A percentile compares a stretch with the other conserved stretches of the same genome.
Evolutionary conservation across 1,140 invertebrate genomes (phyloP).

Genomic region (Drosophila sucinea): DNA sequence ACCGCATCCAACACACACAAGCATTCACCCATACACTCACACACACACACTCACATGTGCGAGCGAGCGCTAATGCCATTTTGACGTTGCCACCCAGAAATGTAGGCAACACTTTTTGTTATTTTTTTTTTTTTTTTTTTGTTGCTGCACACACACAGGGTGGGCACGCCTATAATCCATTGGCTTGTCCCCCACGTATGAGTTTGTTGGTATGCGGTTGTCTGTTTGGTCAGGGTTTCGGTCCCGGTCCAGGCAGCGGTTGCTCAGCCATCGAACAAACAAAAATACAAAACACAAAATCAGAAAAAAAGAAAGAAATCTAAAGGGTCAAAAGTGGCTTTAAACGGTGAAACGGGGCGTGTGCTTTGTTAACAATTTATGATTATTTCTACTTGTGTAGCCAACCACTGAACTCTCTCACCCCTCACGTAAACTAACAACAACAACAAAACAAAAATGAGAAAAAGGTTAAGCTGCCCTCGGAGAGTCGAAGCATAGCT

Average conservation of each 20-base stretch:
- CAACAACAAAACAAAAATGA: neutral
- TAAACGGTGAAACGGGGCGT: conserved; percentile 18
- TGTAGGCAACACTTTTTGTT: conserved; percentile 23
- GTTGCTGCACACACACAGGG: neutral
- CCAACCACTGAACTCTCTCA: conserved; percentile 18
- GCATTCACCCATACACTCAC: neutral
- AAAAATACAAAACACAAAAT: conserved; percentile 10
- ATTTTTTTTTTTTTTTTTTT: conserved; percentile 18
- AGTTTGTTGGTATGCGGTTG: conserved; percentile 24
- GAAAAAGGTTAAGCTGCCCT: conserved; percentile 15
- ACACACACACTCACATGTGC: neutral
- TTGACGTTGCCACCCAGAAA: conserved; percentile 20
- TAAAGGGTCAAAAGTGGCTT: conserved; percentile 26
- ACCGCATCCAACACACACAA: conserved; percentile 15
- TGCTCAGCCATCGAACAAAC: conserved; percentile 11
- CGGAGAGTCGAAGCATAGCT: neutral
- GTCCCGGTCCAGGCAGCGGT: conserved; percentile 4
- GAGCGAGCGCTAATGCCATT: conserved; percentile 13
- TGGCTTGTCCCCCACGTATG: conserved; percentile 9
- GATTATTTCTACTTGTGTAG: conserved; percentile 15
- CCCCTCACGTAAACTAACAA: neutral
- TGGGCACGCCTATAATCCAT: conserved; percentile 16
- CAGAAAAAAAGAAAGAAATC: neutral
- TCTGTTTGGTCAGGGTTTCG: neutral
- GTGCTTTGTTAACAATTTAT: conserved; percentile 26